Conservation (phyloP, 2,113 vertebrate species). For the Pitta sordida region DNA sequence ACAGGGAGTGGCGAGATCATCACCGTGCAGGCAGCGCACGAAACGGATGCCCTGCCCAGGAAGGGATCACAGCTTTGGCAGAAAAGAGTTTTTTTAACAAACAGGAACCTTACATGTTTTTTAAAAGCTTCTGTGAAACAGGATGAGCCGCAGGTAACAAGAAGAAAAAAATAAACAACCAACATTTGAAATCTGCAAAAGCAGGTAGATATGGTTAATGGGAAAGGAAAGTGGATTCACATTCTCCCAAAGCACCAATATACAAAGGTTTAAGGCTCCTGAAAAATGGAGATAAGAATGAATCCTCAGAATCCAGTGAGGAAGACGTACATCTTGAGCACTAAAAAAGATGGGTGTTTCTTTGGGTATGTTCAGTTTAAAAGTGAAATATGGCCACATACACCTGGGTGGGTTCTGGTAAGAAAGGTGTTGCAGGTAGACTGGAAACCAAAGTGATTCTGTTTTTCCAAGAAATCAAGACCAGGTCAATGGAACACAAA, state of each 20-base stretch:
- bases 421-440: background rate
- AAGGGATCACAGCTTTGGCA: background rate
- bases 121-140: background rate
- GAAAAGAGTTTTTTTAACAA: background rate
- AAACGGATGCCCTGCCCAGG: constrained; percentile 29
- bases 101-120: background rate
- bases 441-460: background rate
- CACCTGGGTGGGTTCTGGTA: background rate
- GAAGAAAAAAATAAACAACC: too few relatives aligned
- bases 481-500: background rate
- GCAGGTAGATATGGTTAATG: background rate
- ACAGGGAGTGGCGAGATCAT: background rate
- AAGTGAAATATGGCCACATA: background rate
- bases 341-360: background rate
- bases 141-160: background rate
- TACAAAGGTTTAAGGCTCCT: background rate
- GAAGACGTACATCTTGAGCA: background rate
- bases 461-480: background rate
- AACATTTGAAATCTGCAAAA: background rate
- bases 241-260: background rate
- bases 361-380: background rate
- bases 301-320: background rate
- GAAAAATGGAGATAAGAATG: background rate
- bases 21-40: background rate
- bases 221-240: background rate